A percentile compares a stretch with the other conserved stretches of the same genome.
Evolutionary conservation across 2,888 invertebrate species (phyloP).

Genomic region (Drosophila sordidula): DNA sequence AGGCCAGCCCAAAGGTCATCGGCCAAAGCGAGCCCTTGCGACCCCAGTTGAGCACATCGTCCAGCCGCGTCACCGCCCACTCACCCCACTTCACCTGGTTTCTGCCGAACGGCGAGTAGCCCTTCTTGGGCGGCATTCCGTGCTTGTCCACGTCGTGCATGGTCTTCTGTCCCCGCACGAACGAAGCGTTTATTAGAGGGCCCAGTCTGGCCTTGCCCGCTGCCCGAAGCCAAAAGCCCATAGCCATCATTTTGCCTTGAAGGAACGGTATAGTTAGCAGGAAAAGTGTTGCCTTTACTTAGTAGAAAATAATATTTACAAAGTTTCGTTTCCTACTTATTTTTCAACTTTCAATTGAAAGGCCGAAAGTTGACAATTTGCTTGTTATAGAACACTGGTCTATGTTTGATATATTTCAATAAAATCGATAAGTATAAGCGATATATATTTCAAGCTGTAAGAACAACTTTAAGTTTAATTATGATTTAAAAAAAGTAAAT

Average conservation of each 20-base stretch:
- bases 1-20: slow-evolving; percentile 98
- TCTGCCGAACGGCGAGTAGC: slow-evolving; percentile 85
- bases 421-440: no score
- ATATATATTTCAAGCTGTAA: no score
- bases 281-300: background rate
- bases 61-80: slow-evolving; percentile 94
- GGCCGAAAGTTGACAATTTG: background rate
- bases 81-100: slow-evolving; percentile 90
- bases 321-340: background rate
- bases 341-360: background rate
- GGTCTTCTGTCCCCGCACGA: slow-evolving; percentile 79
- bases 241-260: slow-evolving; percentile 26
- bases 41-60: slow-evolving; percentile 98
- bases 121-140: slow-evolving; percentile 86
- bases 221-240: slow-evolving; percentile 1
- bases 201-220: background rate
- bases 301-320: slow-evolving; percentile 4
- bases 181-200: slow-evolving; percentile 9
- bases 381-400: slow-evolving; percentile 2
- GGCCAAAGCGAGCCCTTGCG: slow-evolving; percentile 98
- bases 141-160: slow-evolving; percentile 81
- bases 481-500: no score
- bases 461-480: no score
- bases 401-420: no score
- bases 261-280: background rate